A percentile compares a stretch with the other conserved stretches of the same genome.
phyloP scores from a whole-genome alignment of 2,888 invertebrate genomes.

The Cordilura impudica region DNA sequence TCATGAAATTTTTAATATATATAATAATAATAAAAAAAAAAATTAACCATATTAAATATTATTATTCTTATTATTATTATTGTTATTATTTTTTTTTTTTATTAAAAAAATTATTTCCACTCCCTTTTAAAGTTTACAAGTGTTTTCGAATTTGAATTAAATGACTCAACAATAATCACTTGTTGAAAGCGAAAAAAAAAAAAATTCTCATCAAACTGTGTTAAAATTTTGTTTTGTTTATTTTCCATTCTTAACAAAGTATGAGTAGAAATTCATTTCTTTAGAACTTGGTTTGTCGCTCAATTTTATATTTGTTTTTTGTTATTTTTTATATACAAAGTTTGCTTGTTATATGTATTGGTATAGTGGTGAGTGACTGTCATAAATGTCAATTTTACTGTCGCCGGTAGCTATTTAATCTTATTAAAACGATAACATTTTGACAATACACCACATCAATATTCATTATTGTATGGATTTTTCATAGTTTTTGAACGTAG shows the following conservation, averaged over 20 bases:
- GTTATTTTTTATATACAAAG: no score
- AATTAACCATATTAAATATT: neutral
- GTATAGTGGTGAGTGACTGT: neutral
- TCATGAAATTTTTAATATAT: neutral
- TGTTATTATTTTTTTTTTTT: neutral
- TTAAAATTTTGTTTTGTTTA: no score
- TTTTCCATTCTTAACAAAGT: no score
- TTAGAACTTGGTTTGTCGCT: neutral
- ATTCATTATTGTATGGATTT: neutral
- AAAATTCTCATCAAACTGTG: no score
- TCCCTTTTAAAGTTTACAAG: neutral
- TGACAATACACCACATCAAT: neutral
- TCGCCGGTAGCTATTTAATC: constrained; percentile 23
- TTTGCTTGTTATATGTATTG: neutral
- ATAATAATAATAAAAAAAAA: neutral
- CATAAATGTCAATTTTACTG: constrained; percentile 15
- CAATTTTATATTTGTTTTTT: neutral
- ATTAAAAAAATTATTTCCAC: neutral
- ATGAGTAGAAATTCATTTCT: no score
- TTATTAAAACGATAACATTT: constrained; percentile 13
- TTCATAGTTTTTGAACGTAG: no score
- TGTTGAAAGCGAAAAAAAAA: no score
- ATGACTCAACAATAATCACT: no score
- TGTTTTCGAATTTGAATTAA: constrained; percentile 1
- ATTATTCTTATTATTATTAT: no score